Evolutionary conservation across 2,888 invertebrate species (phyloP).

Genomic region (Caenorhabditis japonica): DNA sequence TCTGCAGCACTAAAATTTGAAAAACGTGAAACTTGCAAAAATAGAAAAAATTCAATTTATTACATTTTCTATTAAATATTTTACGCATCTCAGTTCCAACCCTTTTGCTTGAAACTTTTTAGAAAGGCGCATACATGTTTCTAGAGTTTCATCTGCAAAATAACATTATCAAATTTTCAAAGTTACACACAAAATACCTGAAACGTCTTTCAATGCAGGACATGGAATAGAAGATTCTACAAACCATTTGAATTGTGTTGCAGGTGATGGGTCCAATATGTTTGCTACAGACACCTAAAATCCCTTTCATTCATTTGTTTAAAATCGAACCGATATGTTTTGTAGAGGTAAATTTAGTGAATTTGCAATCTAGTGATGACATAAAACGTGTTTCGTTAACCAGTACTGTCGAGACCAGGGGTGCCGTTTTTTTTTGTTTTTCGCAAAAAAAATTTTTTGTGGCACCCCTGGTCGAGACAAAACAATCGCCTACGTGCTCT

Average conservation of each 20-base stretch:
- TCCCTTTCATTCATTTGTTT: not conserved
- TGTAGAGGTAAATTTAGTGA: not conserved
- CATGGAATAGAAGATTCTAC: slow-evolving; percentile 73
- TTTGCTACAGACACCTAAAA: slow-evolving; percentile 59
- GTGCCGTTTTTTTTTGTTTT: too few species aligned
- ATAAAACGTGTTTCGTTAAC: too few species aligned
- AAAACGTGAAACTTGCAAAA: too few species aligned
- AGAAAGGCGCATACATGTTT: slow-evolving; percentile 76
- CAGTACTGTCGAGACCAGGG: too few species aligned
- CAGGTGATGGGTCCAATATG: slow-evolving; percentile 60
- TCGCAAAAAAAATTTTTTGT: too few species aligned
- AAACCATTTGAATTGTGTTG: slow-evolving; percentile 73
- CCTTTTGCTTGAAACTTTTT: slow-evolving; percentile 72
- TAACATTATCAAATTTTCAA: not conserved
- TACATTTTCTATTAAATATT: slow-evolving; percentile 73
- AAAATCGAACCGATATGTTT: too few species aligned
- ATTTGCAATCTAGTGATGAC: not conserved
- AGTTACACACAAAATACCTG: slow-evolving; percentile 61
- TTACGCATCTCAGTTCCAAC: slow-evolving; percentile 68
- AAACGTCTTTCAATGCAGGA: slow-evolving; percentile 73
- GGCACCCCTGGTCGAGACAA: too few species aligned
- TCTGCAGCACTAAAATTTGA: too few species aligned
- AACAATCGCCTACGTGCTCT: too few species aligned
- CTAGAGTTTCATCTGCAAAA: slow-evolving; percentile 73
- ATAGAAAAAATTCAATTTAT: slow-evolving; percentile 6